Evolutionary conservation across 2,113 vertebrate genomes (phyloP).

Genomic region (Centropristis striata): DNA sequence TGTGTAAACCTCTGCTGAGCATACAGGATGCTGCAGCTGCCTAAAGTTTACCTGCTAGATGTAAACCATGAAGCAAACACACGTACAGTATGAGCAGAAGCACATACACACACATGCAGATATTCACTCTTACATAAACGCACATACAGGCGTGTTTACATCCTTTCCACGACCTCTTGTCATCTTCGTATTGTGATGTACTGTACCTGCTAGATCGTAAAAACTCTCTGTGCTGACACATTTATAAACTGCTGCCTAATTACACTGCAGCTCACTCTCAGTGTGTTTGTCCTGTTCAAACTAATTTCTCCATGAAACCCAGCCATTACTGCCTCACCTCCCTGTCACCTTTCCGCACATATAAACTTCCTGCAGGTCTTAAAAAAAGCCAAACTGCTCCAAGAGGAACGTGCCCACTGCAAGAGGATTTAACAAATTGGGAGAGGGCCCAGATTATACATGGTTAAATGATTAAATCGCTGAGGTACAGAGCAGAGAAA

Average conservation of each 20-base stretch:
- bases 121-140: slow-evolving; percentile 3
- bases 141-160: slow-evolving; percentile 46
- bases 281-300: slow-evolving; percentile 50
- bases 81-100: slow-evolving; percentile 5
- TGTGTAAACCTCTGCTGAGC: slow-evolving; percentile 77
- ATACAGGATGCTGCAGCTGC: slow-evolving; percentile 75
- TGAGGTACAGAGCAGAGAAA: slow-evolving; percentile 60
- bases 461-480: slow-evolving; percentile 76
- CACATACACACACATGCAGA: neutral
- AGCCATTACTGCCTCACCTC: slow-evolving; percentile 32
- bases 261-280: slow-evolving; percentile 16
- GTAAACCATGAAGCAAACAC: slow-evolving; percentile 63
- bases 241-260: slow-evolving; percentile 61
- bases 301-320: slow-evolving; percentile 40
- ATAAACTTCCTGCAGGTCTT: slow-evolving; percentile 55
- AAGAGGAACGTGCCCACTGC: slow-evolving; percentile 30
- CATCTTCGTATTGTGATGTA: slow-evolving; percentile 33
- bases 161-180: slow-evolving; percentile 17
- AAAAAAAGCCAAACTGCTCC: slow-evolving; percentile 10
- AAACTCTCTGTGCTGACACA: slow-evolving; percentile 32
- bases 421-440: slow-evolving; percentile 66
- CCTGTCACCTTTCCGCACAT: slow-evolving; percentile 37
- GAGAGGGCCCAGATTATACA: slow-evolving; percentile 70
- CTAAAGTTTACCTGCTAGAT: slow-evolving; percentile 80
- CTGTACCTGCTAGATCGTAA: slow-evolving; percentile 32